Percentiles rank a stretch among this genome's conserved stretches.
These are phyloP conservation scores for Chesias legatella DNA, from an alignment of 2,888 invertebrate genomes.

Conservation along the genomic window DNA sequence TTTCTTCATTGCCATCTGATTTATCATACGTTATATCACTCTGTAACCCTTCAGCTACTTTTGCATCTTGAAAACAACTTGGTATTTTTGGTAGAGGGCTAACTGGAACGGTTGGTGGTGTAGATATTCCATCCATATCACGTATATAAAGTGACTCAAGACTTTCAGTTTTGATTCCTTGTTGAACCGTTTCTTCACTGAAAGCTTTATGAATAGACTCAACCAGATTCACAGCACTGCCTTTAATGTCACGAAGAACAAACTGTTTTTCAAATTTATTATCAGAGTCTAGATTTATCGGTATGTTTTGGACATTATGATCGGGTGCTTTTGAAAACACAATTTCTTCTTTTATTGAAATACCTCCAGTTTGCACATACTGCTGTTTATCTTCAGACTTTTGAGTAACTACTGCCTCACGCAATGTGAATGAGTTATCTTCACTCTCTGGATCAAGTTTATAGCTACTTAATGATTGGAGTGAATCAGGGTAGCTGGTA, in stretches of 20 bases:
- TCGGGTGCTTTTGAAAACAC: slow-evolving; percentile 49
- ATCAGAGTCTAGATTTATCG: slow-evolving; percentile 38
- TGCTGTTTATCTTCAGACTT: slow-evolving; percentile 23
- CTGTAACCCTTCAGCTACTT: slow-evolving; percentile 62
- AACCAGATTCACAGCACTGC: slow-evolving; percentile 48
- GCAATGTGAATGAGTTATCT: slow-evolving; percentile 37
- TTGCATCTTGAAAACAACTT: slow-evolving; percentile 59
- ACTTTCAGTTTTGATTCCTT: slow-evolving; percentile 66
- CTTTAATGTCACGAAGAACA: slow-evolving; percentile 35
- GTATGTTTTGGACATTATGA: slow-evolving; percentile 54
- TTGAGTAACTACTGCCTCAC: slow-evolving; percentile 26
- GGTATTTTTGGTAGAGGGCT: slow-evolving; percentile 79
- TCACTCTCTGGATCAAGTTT: slow-evolving; percentile 30
- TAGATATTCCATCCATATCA: slow-evolving; percentile 68
- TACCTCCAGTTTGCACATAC: slow-evolving; percentile 24
- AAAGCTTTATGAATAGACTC: slow-evolving; percentile 68
- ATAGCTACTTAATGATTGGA: slow-evolving; percentile 36
- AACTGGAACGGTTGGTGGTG: slow-evolving; percentile 85
- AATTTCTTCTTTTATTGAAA: slow-evolving; percentile 46
- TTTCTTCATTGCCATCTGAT: slow-evolving; percentile 67
- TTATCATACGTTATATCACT: slow-evolving; percentile 66
- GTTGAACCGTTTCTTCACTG: slow-evolving; percentile 58
- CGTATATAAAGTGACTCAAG: slow-evolving; percentile 44
- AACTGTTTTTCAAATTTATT: slow-evolving; percentile 22
- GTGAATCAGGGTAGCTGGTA: slow-evolving; percentile 27